Conservation (phyloP, 2,888 invertebrate genomes). For the Papilio protenor region DNA sequence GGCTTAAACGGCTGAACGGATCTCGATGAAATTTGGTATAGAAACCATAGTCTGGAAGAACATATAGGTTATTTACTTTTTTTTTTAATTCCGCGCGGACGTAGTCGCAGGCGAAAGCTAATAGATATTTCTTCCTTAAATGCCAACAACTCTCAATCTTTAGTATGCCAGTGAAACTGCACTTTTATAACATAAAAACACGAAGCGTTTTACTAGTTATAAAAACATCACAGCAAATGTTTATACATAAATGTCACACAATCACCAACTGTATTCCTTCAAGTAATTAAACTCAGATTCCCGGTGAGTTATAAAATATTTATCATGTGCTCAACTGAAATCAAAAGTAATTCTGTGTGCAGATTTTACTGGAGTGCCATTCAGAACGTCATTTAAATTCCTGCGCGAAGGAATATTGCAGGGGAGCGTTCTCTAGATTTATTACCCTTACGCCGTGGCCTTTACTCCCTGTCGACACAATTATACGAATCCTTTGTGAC, state of each 20-base stretch:
- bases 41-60: no score
- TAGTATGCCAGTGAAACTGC: no score
- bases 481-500: conserved; percentile 35
- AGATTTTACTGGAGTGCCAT: conserved; percentile 11
- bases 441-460: conserved; percentile 21
- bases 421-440: conserved; percentile 26
- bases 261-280: not conserved
- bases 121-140: no score
- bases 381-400: conserved; percentile 25
- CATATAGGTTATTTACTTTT: no score
- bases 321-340: not conserved
- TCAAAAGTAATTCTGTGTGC: conserved; percentile 1
- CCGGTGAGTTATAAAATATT: not conserved
- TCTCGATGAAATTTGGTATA: no score
- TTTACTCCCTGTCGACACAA: conserved; percentile 29
- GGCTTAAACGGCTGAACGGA: no score
- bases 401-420: conserved; percentile 28
- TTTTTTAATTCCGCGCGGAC: no score
- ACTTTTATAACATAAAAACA: no score
- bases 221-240: not conserved
- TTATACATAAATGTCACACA: not conserved
- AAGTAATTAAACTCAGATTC: conserved; percentile 1
- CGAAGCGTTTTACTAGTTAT: no score
- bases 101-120: no score
- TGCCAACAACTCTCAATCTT: no score